Base-by-base conservation (phyloP, 2,797 vertebrate genomes). In the Pelodytes ibericus region DNA sequence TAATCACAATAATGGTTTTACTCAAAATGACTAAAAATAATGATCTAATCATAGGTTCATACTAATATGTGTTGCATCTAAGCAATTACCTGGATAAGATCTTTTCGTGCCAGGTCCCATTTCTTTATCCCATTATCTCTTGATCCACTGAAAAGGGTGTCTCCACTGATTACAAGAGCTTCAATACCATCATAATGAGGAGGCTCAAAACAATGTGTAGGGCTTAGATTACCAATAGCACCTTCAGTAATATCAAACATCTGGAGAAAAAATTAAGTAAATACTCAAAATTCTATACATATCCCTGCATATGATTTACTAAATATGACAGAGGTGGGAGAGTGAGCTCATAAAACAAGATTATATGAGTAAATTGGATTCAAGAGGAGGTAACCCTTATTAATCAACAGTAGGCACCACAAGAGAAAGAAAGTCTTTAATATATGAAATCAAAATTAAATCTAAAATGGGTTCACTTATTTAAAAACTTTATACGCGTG, bases 151-250 rank as follows among this genome's bases (percentile, higher is more conserved):
- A 97, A 99, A 20, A 99, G 88, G 31, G 93, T 93, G 82, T 97
- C 94, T 4, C 95, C 95, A 82, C 94, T 94, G 79, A 99, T 92
- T 75, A 95, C 93, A 80, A 99, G 90, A 0, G 96, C 95, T 90
- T 99, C 98, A 25, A 99, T 99, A 15, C 98, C 98, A 27, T 99
- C 98, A 41, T 99, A 99, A 84, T 99, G 98, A 3, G 98, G 98
- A 0, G 98, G 98, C 72, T 99, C 96, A 58, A 99, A 97, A 91
- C 96, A 99, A 88, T 96, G 94, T 16, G 95, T 93, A 3, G 98
- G 96, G 73, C 90, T 86, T 77, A 98, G 90, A 31, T 93, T 95
- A 60, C 97, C 97, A 84, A 95, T 89, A 74, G 95, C 94, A 11
- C 95, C 95, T 86, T 98, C 96, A 1, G 91, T 90, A 82, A 99